These are phyloP conservation scores for Seira ritae DNA, from an alignment of 2,888 invertebrate genomes.

Conservation along the genomic window DNA sequence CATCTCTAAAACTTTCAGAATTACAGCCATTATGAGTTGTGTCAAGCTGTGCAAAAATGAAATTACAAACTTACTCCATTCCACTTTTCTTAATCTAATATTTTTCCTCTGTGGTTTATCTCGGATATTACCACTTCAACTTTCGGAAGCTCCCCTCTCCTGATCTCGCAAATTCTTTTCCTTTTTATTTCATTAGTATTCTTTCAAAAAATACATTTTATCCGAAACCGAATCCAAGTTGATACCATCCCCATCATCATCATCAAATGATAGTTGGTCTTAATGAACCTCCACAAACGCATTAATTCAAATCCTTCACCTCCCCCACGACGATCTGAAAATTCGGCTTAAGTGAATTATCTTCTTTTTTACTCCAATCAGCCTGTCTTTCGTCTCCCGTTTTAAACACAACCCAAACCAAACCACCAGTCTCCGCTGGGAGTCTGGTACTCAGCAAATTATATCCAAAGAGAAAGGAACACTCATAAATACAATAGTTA, in stretches of 20 bases:
- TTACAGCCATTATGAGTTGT: slow-evolving; percentile 8
- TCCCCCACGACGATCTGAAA: slow-evolving; percentile 50
- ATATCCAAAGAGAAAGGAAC: slow-evolving; percentile 22
- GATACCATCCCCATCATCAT: background rate
- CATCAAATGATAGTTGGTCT: background rate
- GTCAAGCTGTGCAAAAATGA: slow-evolving; percentile 48
- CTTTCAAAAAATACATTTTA: background rate
- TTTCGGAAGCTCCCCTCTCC: slow-evolving; percentile 18
- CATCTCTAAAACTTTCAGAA: background rate
- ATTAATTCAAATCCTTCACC: slow-evolving; percentile 17
- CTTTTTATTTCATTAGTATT: slow-evolving; percentile 1
- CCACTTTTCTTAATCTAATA: slow-evolving; percentile 22
- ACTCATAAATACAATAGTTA: background rate
- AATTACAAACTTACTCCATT: slow-evolving; percentile 27
- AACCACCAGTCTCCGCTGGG: slow-evolving; percentile 52
- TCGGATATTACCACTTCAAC: slow-evolving; percentile 40
- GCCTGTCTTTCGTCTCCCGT: background rate
- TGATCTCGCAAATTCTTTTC: background rate
- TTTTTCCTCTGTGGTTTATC: slow-evolving; percentile 34
- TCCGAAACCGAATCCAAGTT: background rate
- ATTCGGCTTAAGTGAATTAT: slow-evolving; percentile 43
- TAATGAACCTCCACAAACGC: slow-evolving; percentile 3
- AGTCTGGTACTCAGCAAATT: slow-evolving; percentile 52
- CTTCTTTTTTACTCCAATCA: slow-evolving; percentile 29
- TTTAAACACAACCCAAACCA: slow-evolving; percentile 26